Evolutionary conservation across 2,888 invertebrate genomes (phyloP).

Genomic region (Imbricaverruca yamaguchii): DNA sequence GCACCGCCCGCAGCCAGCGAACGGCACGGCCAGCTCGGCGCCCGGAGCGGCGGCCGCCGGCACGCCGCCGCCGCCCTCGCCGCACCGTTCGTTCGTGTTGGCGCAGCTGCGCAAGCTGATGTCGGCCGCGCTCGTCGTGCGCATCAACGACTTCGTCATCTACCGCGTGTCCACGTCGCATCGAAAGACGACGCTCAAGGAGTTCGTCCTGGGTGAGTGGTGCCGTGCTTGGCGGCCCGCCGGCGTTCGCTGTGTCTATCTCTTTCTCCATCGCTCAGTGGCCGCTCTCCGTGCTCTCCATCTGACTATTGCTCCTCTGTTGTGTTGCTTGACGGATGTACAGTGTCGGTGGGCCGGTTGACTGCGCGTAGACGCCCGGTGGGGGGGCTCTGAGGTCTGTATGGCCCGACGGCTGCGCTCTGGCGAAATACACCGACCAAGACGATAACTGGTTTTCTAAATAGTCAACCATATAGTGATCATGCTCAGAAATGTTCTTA

Average conservation of each 20-base stretch:
- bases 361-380: too few relatives aligned
- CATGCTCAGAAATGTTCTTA: too few relatives aligned
- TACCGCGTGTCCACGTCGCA: conserved; percentile 67
- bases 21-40: conserved; percentile 19
- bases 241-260: too few relatives aligned
- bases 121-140: conserved; percentile 82
- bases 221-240: too few relatives aligned
- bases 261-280: background rate
- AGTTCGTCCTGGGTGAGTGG: conserved; percentile 62
- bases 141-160: conserved; percentile 84
- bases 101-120: conserved; percentile 71
- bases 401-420: too few relatives aligned
- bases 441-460: too few relatives aligned
- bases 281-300: background rate
- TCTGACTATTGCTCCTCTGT: background rate
- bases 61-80: conserved; percentile 17
- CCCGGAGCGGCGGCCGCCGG: background rate
- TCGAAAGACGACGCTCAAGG: conserved; percentile 61
- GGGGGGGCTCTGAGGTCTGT: too few relatives aligned
- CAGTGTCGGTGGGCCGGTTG: background rate
- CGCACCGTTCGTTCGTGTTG: conserved; percentile 27
- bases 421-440: too few relatives aligned
- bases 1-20: background rate
- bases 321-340: background rate
- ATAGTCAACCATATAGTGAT: too few relatives aligned